Conservation (phyloP, 2,888 invertebrate genomes). For the Sarcophaga variegata region DNA sequence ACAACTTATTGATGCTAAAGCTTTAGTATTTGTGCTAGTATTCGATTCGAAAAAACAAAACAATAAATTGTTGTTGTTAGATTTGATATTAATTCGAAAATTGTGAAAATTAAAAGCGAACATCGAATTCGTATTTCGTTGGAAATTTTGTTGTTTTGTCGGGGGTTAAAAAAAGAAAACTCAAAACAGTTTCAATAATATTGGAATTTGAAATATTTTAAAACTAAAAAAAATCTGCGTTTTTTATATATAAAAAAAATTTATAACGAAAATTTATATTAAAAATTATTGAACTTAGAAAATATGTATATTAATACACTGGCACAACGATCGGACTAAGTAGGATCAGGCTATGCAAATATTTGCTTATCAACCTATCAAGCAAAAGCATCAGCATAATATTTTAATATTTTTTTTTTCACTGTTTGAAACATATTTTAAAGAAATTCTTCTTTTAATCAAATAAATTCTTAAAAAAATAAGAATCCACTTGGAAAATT, state of each 20-base stretch:
- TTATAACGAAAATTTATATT: background rate
- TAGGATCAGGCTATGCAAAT: background rate
- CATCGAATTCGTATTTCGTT: background rate
- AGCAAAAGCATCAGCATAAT: no score
- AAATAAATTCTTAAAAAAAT: no score
- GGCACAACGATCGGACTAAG: background rate
- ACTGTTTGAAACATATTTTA: no score
- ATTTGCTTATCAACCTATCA: background rate
- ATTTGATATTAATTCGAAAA: conserved; percentile 43
- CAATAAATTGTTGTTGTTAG: conserved; percentile 23
- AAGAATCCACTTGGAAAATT: no score
- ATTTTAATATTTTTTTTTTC: no score
- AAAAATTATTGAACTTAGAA: background rate
- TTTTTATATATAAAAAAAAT: no score
- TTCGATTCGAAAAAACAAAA: background rate
- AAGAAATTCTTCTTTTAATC: no score
- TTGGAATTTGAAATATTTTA: conserved; percentile 3
- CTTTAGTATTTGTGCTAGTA: conserved; percentile 3
- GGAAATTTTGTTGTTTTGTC: conserved; percentile 67
- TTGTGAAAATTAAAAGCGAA: no score
- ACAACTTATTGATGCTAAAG: conserved; percentile 10
- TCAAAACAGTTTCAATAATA: background rate
- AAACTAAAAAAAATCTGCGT: background rate
- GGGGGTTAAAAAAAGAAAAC: conserved; percentile 60
- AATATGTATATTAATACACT: background rate